Evolutionary conservation across 1,140 invertebrate species (phyloP), one percentile per base, ranked within the genome.

Genomic region (Mizuhopecten yessoensis): DNA sequence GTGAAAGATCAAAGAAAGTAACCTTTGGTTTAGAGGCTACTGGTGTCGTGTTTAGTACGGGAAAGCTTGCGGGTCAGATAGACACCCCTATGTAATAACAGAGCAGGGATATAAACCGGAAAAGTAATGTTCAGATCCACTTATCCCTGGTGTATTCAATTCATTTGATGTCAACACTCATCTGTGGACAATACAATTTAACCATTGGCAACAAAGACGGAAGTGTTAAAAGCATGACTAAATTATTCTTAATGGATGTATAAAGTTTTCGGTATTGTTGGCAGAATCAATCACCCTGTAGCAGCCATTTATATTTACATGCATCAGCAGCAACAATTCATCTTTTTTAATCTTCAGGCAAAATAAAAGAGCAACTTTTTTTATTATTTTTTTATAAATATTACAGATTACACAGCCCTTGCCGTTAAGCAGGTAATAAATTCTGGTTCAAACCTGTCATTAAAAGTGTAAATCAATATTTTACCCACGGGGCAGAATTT

Each of bases 181-280:
- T 75, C 57, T n/a, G 57, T 75, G 57, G 57, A 75, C 57, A 75
- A 75, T 75, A 75, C 57, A 75, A 29, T 75, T 75, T 75, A 75
- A 75, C 57, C 57, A 75, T 75, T 75, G 57, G 57, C 57, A 75
- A 75, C 57, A 75, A 75, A 75, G 57, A n/a, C 57, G n/a, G 11
- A n/a, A 75, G 57, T n/a, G n/a, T 75, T 75, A 29, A 75, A 75
- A 75, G 29, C 57, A 75, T 75, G 57, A n/a, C 57, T 75, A 75
- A 75, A 75, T 75, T 75, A 75, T 75, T 2, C 23, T 75, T 23
- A 75, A 75, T 75, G 57, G 57, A 75, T 75, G 57, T 75, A 75
- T 75, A 75, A 75, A 75, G n/a, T 75, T 75, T 75, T n/a, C 23
- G 11, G 57, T n/a, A 75, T 75, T 75, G 57, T 75, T 29, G 57